Conservation (phyloP, 2,113 vertebrate species). For the Helogale parvula region DNA sequence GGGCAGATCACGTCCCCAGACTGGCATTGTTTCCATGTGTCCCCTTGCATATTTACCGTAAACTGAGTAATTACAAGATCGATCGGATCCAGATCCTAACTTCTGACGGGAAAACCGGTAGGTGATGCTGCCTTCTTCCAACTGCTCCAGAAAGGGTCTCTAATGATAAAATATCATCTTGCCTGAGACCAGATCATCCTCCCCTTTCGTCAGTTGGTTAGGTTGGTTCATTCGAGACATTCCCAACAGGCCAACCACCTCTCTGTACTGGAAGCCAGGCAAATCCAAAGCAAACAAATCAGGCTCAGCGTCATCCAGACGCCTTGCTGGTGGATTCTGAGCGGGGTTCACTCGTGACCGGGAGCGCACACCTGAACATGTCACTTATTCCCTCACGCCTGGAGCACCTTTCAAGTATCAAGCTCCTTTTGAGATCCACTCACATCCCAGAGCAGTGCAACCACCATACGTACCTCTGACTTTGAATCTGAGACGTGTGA, state of each 20-base stretch:
- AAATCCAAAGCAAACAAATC: not conserved
- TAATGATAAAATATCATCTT: not conserved
- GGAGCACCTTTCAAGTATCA: not conserved
- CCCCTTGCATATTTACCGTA: not conserved
- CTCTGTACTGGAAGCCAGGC: accelerated
- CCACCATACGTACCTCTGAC: not conserved
- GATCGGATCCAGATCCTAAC: not conserved
- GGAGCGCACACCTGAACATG: not conserved
- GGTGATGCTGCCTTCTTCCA: not conserved
- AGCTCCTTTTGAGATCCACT: not conserved
- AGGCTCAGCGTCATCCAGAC: not conserved
- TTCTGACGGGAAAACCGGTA: not conserved
- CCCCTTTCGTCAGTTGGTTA: not conserved
- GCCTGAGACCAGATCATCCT: not conserved
- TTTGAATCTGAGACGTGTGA: not conserved
- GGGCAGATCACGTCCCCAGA: accelerated
- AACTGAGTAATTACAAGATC: not conserved
- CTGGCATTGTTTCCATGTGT: too few relatives aligned
- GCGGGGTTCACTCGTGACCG: not conserved
- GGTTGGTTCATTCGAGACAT: not conserved
- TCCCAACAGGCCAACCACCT: not conserved
- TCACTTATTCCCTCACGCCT: not conserved
- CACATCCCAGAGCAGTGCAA: not conserved
- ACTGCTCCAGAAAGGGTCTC: not conserved
- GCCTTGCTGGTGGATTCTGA: not conserved